Base-by-base conservation (phyloP, 2,888 invertebrate genomes). In the Anorthoa munda region DNA sequence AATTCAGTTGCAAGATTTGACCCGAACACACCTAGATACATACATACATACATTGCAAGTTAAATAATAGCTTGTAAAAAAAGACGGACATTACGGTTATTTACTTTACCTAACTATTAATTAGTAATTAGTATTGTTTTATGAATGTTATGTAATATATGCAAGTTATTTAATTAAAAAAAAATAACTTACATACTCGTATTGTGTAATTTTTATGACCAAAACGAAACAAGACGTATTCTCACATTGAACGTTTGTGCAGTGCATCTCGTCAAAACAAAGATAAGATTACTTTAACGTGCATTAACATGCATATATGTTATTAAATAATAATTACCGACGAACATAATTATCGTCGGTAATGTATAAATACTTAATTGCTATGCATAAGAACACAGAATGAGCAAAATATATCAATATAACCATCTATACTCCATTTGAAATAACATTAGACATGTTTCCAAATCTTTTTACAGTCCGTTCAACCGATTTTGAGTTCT, bases 231-330 rank as follows among this genome's bases (percentile, higher is more conserved):
- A 50, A 53, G 18, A 50, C 5, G 18, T 51, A 2, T 66, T 48
- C n/a, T 76, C 67, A 76, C 26, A 15, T 50, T 51, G 45, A 45
- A 59, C 26, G 18, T 58, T 53, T 45, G n/a, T 59, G 21, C 31
- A 59, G 18, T 64, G 26, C 72, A 48, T 64, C 66, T 48, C 18
- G 64, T 79, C 64, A 83, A 83, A 79, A 79, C 79, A 79, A 82
- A 55, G 79, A 79, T 79, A 79, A 79, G 64, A 45, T 23, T 59
- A 31, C 46, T 23, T 50, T 61, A 65, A 63, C 58, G 58, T 61
- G 13, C 48, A 18, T 46, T 53, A n/a, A 39, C 17, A 53, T 58
- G 45, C 17, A 39, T 53, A 15, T 50, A 50, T 18, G 12, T 77
- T 53, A 59, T 80, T 53, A 18, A 77, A 55, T 77, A 77, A 48